phyloP scores from a whole-genome alignment of 64 coral and sea anemone species.

The Stichodactyla mertensii region DNA sequence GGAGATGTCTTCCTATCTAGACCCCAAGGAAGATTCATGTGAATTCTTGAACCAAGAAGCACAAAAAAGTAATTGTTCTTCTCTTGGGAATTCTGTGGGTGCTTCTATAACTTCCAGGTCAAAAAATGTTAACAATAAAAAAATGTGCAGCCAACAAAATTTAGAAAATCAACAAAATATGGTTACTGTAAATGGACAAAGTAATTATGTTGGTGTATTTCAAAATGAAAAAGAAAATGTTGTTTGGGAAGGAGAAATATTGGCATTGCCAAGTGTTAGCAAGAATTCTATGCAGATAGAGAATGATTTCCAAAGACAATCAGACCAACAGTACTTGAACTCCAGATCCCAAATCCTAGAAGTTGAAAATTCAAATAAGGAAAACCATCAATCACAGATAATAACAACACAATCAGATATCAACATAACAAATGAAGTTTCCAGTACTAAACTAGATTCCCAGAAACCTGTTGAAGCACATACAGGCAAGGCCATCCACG shows the following conservation, averaged over 20 bases:
- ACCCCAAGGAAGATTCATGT: conserved; percentile 31
- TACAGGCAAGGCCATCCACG: background rate
- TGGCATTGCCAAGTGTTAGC: too few relatives aligned
- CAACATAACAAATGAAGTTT: background rate
- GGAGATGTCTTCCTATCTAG: conserved; percentile 79
- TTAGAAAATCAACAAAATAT: background rate
- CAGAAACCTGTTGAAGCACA: background rate
- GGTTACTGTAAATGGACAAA: background rate
- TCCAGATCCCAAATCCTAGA: background rate
- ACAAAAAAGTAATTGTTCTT: background rate
- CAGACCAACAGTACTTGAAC: background rate
- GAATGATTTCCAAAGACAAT: background rate
- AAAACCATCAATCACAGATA: background rate
- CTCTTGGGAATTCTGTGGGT: background rate
- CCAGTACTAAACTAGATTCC: background rate
- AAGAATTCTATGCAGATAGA: background rate
- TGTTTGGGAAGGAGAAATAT: too few relatives aligned
- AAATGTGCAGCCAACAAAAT: background rate
- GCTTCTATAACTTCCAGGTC: background rate
- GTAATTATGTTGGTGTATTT: background rate
- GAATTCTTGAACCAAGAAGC: background rate
- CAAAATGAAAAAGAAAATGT: too few relatives aligned
- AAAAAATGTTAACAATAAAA: background rate
- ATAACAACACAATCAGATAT: background rate
- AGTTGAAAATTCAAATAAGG: background rate